These are phyloP conservation scores for Cirrhinus molitorella DNA, from an alignment of 2,797 vertebrate genomes.

Conservation along the genomic window DNA sequence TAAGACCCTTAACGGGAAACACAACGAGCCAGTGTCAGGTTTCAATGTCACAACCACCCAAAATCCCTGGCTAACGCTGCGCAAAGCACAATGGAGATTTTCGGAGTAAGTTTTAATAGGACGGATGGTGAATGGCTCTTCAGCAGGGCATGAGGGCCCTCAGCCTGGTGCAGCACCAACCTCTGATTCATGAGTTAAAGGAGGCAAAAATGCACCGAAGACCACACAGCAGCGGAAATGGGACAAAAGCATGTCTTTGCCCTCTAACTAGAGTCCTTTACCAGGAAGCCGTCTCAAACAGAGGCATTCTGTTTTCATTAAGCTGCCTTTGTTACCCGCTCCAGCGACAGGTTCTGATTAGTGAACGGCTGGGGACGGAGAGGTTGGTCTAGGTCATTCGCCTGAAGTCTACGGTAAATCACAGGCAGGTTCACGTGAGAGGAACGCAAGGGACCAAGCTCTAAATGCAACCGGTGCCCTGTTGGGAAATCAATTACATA, in stretches of 20 bases:
- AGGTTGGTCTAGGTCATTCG: slow-evolving; percentile 16
- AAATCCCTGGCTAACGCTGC: neutral
- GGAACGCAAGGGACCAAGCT: slow-evolving; percentile 2
- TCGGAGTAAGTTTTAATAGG: neutral
- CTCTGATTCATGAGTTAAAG: neutral
- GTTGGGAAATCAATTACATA: neutral
- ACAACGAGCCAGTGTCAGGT: neutral
- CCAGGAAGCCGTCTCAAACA: slow-evolving; percentile 7
- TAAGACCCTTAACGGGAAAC: slow-evolving; percentile 12
- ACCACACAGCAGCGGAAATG: slow-evolving; percentile 20
- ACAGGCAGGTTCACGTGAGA: neutral
- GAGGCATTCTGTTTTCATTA: slow-evolving; percentile 64
- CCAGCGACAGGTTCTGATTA: slow-evolving; percentile 65
- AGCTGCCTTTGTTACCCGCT: slow-evolving; percentile 52
- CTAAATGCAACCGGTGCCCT: neutral
- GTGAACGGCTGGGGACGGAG: slow-evolving; percentile 5
- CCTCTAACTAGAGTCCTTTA: slow-evolving; percentile 29
- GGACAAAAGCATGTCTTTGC: slow-evolving; percentile 17
- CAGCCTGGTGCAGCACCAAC: slow-evolving; percentile 7
- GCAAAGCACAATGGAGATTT: neutral
- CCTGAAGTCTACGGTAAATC: slow-evolving; percentile 25
- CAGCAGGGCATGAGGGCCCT: slow-evolving; percentile 32
- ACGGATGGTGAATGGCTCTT: slow-evolving; percentile 19
- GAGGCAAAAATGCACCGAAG: neutral
- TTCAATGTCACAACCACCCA: neutral